Evolutionary conservation across 2,888 invertebrate species (phyloP).

Genomic region (Minunthozetes semirufus): DNA sequence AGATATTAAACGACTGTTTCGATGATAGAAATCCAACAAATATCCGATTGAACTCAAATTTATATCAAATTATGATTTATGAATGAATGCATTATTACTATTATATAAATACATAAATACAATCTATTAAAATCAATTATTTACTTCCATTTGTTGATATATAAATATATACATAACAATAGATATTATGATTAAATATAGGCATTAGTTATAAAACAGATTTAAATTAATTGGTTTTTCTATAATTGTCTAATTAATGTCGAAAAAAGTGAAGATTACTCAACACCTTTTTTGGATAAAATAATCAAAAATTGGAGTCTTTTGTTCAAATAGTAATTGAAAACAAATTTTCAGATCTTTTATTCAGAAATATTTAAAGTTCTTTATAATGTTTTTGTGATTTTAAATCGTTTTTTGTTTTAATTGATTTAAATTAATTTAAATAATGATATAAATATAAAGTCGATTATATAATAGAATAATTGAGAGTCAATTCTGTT

Average conservation of each 20-base stretch:
- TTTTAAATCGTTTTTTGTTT: not conserved
- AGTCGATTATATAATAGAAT: not conserved
- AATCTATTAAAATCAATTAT: slow-evolving; percentile 9
- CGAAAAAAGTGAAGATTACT: too few species aligned
- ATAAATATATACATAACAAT: not conserved
- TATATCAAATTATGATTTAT: slow-evolving; percentile 7
- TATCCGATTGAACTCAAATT: not conserved
- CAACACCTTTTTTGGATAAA: not conserved
- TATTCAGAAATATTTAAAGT: slow-evolving; percentile 8
- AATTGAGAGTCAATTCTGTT: not conserved
- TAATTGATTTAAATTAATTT: too few species aligned
- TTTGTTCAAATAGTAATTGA: not conserved
- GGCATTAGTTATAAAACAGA: not conserved
- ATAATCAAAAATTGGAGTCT: not conserved
- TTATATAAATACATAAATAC: slow-evolving; percentile 6
- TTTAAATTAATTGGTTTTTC: not conserved
- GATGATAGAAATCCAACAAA: not conserved
- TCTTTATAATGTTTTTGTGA: not conserved
- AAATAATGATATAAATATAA: too few species aligned
- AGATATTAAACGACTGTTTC: not conserved
- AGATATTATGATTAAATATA: not conserved
- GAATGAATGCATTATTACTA: not conserved
- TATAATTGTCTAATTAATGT: not conserved
- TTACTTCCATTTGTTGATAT: slow-evolving; percentile 13
- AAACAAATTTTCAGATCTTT: slow-evolving; percentile 13